phyloP scores from a whole-genome alignment of 2,797 vertebrate genomes.

The Brotogeris chrysoptera region DNA sequence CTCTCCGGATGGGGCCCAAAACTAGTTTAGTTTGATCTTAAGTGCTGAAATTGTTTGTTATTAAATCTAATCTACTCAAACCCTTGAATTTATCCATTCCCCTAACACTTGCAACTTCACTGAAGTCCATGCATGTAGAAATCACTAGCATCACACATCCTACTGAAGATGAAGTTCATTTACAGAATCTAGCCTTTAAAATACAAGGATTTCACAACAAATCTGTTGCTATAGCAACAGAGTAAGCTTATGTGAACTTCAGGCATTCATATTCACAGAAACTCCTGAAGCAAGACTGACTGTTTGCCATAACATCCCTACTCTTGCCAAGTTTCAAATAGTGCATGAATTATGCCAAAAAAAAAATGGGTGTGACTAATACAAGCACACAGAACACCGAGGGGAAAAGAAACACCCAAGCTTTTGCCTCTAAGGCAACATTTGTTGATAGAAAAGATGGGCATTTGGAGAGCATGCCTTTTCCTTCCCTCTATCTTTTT shows the following conservation, averaged over 20 bases:
- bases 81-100: not conserved
- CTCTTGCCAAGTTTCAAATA: conserved; percentile 78
- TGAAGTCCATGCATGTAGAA: conserved; percentile 38
- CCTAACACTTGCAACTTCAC: not conserved
- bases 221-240: conserved; percentile 73
- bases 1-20: not conserved
- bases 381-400: conserved; percentile 70
- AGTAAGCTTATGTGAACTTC: conserved; percentile 79
- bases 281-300: conserved; percentile 81
- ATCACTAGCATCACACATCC: conserved; percentile 37
- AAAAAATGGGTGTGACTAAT: conserved; percentile 82
- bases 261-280: conserved; percentile 80
- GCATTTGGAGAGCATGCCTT: conserved; percentile 58
- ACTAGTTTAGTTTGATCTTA: not conserved
- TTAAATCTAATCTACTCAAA: not conserved
- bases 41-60: not conserved
- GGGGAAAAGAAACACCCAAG: conserved; percentile 54
- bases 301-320: conserved; percentile 72
- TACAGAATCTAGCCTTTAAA: conserved; percentile 72
- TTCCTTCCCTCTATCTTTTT: conserved; percentile 58
- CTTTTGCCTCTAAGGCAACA: conserved; percentile 72
- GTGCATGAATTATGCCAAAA: conserved; percentile 78
- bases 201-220: conserved; percentile 77
- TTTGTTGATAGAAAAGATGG: conserved; percentile 73
- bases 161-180: conserved; percentile 66